These are phyloP conservation scores for Rambutsinella grinnellia DNA, from an alignment of 2,888 invertebrate genomes.

Conservation along the genomic window DNA sequence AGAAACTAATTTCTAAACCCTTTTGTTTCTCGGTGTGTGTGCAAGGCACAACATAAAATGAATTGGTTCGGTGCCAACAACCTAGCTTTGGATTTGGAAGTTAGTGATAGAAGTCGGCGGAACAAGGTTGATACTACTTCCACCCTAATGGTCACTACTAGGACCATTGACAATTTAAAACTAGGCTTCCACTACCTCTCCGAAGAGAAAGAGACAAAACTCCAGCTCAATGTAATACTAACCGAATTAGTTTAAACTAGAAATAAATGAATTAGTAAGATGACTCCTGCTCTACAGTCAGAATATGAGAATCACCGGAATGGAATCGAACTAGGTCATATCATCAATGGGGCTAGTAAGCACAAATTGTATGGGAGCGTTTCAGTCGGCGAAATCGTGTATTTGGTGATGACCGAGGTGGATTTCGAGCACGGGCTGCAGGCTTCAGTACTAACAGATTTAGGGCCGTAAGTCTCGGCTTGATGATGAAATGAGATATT, in stretches of 20 bases:
- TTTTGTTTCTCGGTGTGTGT: no score
- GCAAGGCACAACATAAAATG: conserved; percentile 53
- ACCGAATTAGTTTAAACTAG: neutral
- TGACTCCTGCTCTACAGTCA: conserved; percentile 34
- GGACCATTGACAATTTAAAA: conserved; percentile 55
- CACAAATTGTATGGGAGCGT: conserved; percentile 58
- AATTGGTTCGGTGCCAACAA: conserved; percentile 62
- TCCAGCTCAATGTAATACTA: conserved; percentile 55
- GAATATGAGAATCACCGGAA: conserved; percentile 57
- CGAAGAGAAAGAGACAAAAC: conserved; percentile 64
- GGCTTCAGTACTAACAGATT: conserved; percentile 59
- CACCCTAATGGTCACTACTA: conserved; percentile 48
- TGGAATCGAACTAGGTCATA: conserved; percentile 61
- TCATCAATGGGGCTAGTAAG: conserved; percentile 38
- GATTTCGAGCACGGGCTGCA: conserved; percentile 62
- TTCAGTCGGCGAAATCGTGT: conserved; percentile 48
- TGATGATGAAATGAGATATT: no score
- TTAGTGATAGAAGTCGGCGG: conserved; percentile 58
- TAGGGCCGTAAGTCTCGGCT: conserved; percentile 62
- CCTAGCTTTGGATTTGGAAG: conserved; percentile 50
- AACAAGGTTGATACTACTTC: conserved; percentile 56
- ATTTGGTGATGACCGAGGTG: conserved; percentile 61
- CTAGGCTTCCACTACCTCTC: conserved; percentile 57
- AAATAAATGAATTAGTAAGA: neutral
- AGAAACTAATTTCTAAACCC: neutral